These are phyloP conservation scores for Sphaerophoria taeniata DNA, from an alignment of 2,888 invertebrate species.

Conservation along the genomic window DNA sequence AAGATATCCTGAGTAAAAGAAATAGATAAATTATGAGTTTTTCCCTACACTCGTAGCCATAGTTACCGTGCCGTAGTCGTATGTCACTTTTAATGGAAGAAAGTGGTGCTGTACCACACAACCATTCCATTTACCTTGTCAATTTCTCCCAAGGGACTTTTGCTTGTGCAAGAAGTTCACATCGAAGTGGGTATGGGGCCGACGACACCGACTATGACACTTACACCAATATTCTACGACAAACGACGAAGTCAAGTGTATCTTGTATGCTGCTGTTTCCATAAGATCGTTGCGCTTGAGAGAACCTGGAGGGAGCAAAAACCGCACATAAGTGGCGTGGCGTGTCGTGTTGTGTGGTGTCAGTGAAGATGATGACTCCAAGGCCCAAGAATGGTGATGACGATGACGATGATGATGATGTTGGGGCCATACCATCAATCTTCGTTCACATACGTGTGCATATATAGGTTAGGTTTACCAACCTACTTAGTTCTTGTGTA, in stretches of 20 bases:
- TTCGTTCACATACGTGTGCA: background rate
- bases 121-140: background rate
- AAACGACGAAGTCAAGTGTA: constrained; percentile 49
- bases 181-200: constrained; percentile 12
- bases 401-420: constrained; percentile 17
- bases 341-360: constrained; percentile 36
- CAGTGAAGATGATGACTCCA: constrained; percentile 36
- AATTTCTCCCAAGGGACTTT: background rate
- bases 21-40: constrained; percentile 52
- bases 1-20: constrained; percentile 12
- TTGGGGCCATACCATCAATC: constrained; percentile 17
- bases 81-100: constrained; percentile 25
- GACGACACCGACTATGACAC: constrained; percentile 1
- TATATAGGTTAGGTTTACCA: background rate
- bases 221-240: background rate
- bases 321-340: constrained; percentile 66
- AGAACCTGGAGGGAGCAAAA: constrained; percentile 41
- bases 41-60: background rate
- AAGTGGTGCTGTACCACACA: constrained; percentile 2
- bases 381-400: constrained; percentile 9
- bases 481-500: constrained; percentile 39
- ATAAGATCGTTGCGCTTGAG: constrained; percentile 37
- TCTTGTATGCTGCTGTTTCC: background rate
- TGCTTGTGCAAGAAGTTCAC: constrained; percentile 27
- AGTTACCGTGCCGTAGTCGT: background rate